Evolutionary conservation across 2,888 invertebrate species (phyloP), one percentile per base, ranked within the genome.

Genomic region (Helleia helle): DNA sequence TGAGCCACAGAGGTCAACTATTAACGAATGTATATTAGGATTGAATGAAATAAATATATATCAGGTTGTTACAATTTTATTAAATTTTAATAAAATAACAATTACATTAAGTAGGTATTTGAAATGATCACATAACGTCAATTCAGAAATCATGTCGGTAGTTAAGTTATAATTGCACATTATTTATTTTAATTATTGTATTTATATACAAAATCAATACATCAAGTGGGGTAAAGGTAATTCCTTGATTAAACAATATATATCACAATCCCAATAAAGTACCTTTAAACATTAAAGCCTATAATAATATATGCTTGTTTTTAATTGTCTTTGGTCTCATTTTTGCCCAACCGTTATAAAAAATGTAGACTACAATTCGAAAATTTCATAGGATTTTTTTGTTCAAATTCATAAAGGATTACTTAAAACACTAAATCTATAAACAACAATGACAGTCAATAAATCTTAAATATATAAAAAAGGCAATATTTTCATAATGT

Each of bases 181-280:
- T 65, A 74, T 75, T 73, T 65, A 71, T 73, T 74, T 71, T 71
- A 58, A 60, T 68, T 73, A 80, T 52, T 71, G n/a, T 79, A 79
- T 62, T 67, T 81, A 79, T 81, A 65, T 83, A 83, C 81, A 83
- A 74, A 81, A 76, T 72, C n/a, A 74, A 74, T 65, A 76, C 75
- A 61, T 74, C 22, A 17, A 26, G 25, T 14, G 24, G 26, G 27
- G 25, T 40, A 17, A 15, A 47, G 43, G 39, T 40, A 34, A 41
- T 44, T 37, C 31, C 43, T 44, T 13, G 7, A 5, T 15, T 25
- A 14, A 13, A 36, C 25, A 8, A 31, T 25, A 26, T 7, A 31
- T 31, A 40, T 34, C 34, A 34, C 34, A 34, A 8, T 34, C 34
- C 22, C 18, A 34, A 34, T 18, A 18, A 14, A 15, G n/a, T 15